Conservation (phyloP, 64 coral and sea anemone species). For the Montipora foliosa region DNA sequence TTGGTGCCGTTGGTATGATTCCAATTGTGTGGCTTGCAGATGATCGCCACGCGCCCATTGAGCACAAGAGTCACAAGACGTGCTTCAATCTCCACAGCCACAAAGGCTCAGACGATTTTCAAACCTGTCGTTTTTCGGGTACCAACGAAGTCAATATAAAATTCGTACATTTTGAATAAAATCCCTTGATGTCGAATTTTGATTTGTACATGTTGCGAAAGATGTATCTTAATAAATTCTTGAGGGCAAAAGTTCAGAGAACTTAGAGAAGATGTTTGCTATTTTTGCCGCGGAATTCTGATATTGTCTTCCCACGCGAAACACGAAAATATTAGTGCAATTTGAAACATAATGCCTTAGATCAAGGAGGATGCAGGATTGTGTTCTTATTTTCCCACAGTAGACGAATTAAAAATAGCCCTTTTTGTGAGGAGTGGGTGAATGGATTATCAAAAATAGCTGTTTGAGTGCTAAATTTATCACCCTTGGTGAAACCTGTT, state of each 20-base stretch:
- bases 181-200: too few species aligned
- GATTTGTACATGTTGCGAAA: not conserved
- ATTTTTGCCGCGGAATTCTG: not conserved
- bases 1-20: not conserved
- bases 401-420: not conserved
- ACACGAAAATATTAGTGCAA: not conserved
- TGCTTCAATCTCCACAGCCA: not conserved
- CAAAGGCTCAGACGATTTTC: too few species aligned
- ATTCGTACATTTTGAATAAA: too few species aligned
- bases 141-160: too few species aligned
- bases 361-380: not conserved
- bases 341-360: not conserved
- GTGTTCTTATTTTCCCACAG: not conserved
- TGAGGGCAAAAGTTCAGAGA: slow-evolving; percentile 1
- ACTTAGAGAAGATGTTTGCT: not conserved
- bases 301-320: not conserved
- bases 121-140: too few species aligned
- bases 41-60: not conserved
- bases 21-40: too few species aligned
- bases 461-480: not conserved
- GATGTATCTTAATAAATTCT: not conserved
- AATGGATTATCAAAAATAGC: not conserved
- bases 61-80: not conserved
- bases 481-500: not conserved
- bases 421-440: not conserved